Conservation (phyloP, 2,888 invertebrate species). For the Caenorhabditis sp. region DNA sequence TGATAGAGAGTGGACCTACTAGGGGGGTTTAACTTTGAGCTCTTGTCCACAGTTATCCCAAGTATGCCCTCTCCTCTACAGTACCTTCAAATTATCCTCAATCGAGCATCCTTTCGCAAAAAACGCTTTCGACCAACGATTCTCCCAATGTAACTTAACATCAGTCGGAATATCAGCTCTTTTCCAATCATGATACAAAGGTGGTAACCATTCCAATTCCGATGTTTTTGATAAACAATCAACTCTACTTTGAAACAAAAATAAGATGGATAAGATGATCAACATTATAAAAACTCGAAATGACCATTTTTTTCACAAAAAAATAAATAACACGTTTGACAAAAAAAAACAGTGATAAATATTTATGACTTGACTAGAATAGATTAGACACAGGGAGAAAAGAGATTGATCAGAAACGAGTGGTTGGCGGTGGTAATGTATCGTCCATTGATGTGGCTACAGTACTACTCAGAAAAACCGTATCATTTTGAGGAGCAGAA, state of each 20-base stretch:
- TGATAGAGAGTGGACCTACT: too few species aligned
- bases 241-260: not conserved
- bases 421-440: conserved; percentile 29
- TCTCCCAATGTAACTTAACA: conserved; percentile 25
- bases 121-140: conserved; percentile 33
- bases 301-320: not conserved
- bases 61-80: not conserved
- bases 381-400: not conserved
- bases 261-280: not conserved
- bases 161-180: not conserved
- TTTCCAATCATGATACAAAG: not conserved
- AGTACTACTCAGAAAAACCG: conserved; percentile 21
- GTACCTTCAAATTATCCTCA: conserved; percentile 12
- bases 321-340: not conserved
- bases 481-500: not conserved
- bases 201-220: not conserved
- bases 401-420: not conserved
- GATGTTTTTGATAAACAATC: not conserved
- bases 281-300: not conserved
- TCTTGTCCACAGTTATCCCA: too few species aligned
- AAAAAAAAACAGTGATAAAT: too few species aligned
- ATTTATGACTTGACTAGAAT: not conserved
- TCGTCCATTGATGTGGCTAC: conserved; percentile 28
- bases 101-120: conserved; percentile 17
- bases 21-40: too few species aligned